Evolutionary conservation across 2,888 invertebrate genomes (phyloP).

Genomic region (Ennomos erosarius): DNA sequence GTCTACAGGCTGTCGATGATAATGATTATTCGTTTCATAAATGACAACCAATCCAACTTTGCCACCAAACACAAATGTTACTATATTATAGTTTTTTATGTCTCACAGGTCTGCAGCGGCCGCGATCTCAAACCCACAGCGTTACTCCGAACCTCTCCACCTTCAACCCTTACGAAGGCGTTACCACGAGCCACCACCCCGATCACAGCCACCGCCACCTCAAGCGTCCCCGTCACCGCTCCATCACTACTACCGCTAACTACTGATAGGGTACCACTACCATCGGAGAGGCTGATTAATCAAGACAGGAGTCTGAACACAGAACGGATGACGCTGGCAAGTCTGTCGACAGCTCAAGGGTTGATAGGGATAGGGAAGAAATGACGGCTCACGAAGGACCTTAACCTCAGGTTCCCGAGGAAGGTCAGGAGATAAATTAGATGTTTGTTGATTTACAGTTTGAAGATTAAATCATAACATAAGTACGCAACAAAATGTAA

Average conservation of each 20-base stretch:
- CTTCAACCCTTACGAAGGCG: slow-evolving; percentile 62
- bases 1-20: no score
- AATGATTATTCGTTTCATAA: no score
- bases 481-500: no score
- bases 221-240: slow-evolving; percentile 41
- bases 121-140: slow-evolving; percentile 76
- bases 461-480: no score
- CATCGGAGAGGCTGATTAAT: slow-evolving; percentile 30
- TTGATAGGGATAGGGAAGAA: slow-evolving; percentile 77
- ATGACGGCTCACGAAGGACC: slow-evolving; percentile 77
- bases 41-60: neutral
- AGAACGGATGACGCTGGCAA: slow-evolving; percentile 71
- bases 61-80: neutral
- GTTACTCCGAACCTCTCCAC: slow-evolving; percentile 71
- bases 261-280: slow-evolving; percentile 35
- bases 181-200: slow-evolving; percentile 68
- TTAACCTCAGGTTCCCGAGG: slow-evolving; percentile 59
- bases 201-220: slow-evolving; percentile 48
- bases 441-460: no score
- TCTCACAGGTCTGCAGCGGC: slow-evolving; percentile 77
- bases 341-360: slow-evolving; percentile 72
- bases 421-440: slow-evolving; percentile 66
- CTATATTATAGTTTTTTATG: neutral
- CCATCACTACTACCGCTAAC: slow-evolving; percentile 58
- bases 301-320: slow-evolving; percentile 50